These are phyloP conservation scores for Halotydeus destructor DNA, from an alignment of 1,140 invertebrate genomes.

Conservation along the genomic window DNA sequence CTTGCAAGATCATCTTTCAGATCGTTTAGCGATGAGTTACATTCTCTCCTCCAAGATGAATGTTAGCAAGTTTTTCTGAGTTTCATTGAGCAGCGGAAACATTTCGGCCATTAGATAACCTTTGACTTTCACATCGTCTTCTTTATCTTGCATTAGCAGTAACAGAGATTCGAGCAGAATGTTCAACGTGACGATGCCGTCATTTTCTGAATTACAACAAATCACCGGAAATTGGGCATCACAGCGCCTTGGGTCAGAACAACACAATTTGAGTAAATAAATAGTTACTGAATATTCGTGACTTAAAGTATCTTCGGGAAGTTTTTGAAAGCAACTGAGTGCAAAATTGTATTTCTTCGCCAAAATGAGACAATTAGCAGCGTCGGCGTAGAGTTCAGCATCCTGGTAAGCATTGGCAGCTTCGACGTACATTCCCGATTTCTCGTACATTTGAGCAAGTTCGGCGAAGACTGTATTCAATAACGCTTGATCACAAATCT, in stretches of 20 bases:
- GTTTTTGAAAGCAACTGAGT: slow-evolving; percentile 4
- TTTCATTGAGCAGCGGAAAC: too few relatives aligned
- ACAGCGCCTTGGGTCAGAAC: slow-evolving; percentile 9
- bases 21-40: too few relatives aligned
- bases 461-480: slow-evolving; percentile 3
- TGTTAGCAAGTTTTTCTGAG: too few relatives aligned
- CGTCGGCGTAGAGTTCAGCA: slow-evolving; percentile 6
- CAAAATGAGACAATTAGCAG: slow-evolving; percentile 5
- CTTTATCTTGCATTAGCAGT: not conserved
- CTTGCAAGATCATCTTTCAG: too few relatives aligned
- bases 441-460: slow-evolving; percentile 6
- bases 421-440: not conserved
- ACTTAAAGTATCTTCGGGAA: slow-evolving; percentile 1
- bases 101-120: not conserved
- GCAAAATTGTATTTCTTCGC: slow-evolving; percentile 7
- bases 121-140: not conserved
- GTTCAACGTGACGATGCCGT: slow-evolving; percentile 4
- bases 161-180: slow-evolving; percentile 6
- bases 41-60: too few relatives aligned
- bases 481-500: not conserved
- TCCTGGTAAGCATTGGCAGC: slow-evolving; percentile 8
- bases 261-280: slow-evolving; percentile 10
- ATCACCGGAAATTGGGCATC: slow-evolving; percentile 10
- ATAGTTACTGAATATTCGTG: slow-evolving; percentile 9
- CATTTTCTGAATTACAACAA: slow-evolving; percentile 1